These are phyloP conservation scores for Sesia apiformis DNA, from an alignment of 2,888 invertebrate species.

Conservation along the genomic window DNA sequence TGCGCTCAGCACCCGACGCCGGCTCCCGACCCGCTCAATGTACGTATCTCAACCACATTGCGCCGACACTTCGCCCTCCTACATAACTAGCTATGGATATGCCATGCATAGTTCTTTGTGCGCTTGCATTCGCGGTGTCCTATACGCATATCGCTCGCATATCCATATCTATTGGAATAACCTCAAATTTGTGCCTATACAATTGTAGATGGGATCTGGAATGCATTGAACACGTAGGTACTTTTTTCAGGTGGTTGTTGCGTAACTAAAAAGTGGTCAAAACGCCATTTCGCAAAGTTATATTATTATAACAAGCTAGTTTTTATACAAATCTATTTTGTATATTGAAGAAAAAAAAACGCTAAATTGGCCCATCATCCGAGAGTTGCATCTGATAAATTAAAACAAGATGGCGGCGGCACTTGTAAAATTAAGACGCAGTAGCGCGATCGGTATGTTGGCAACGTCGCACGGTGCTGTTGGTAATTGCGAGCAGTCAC, in stretches of 20 bases:
- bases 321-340: background rate
- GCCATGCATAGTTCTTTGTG: conserved; percentile 19
- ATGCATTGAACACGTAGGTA: conserved; percentile 26
- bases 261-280: conserved; percentile 10
- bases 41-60: conserved; percentile 71
- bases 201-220: conserved; percentile 25
- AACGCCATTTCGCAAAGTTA: background rate
- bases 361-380: conserved; percentile 18
- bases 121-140: conserved; percentile 35
- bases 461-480: conserved; percentile 56
- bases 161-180: conserved; percentile 34
- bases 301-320: background rate
- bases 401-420: conserved; percentile 59
- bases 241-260: conserved; percentile 25
- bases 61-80: conserved; percentile 53
- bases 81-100: conserved; percentile 52
- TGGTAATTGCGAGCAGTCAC: conserved; percentile 44
- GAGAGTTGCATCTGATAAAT: conserved; percentile 43
- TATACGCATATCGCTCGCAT: conserved; percentile 33
- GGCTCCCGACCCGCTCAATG: conserved; percentile 61
- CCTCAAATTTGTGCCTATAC: conserved; percentile 18
- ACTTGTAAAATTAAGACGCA: conserved; percentile 62
- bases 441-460: conserved; percentile 50
- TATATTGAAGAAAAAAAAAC: background rate
- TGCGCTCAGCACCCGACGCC: conserved; percentile 46